phyloP scores from a whole-genome alignment of 1,140 invertebrate species.

The Aphaenogaster floridana region DNA sequence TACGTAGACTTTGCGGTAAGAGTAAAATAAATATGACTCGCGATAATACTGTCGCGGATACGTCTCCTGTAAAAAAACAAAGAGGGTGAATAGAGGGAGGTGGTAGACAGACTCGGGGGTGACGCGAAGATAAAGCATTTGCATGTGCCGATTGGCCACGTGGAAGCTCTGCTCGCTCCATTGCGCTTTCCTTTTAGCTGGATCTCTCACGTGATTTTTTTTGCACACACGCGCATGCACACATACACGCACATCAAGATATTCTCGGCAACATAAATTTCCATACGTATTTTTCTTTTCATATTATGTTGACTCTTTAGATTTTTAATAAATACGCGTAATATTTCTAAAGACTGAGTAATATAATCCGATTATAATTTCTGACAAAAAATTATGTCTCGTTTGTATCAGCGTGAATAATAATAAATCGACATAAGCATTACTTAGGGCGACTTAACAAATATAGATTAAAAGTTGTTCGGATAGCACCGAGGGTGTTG shows the following conservation, averaged over 20 bases:
- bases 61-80: slow-evolving; percentile 53
- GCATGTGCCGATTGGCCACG: slow-evolving; percentile 85
- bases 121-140: slow-evolving; percentile 82
- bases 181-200: slow-evolving; percentile 77
- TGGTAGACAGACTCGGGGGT: slow-evolving; percentile 61
- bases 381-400: not conserved
- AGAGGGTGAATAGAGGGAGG: slow-evolving; percentile 40
- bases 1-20: not conserved
- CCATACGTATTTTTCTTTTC: not conserved
- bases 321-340: not conserved
- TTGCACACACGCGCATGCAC: not conserved
- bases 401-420: slow-evolving; percentile 68
- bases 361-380: not conserved
- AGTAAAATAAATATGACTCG: slow-evolving; percentile 45
- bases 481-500: slow-evolving; percentile 45
- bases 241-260: not conserved
- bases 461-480: slow-evolving; percentile 85
- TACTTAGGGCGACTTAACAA: slow-evolving; percentile 84
- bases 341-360: not conserved
- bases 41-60: slow-evolving; percentile 31
- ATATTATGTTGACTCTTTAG: not conserved
- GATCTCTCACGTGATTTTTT: slow-evolving; percentile 50
- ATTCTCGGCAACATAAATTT: slow-evolving; percentile 11
- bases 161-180: slow-evolving; percentile 78
- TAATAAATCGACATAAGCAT: slow-evolving; percentile 82